Percentiles rank a stretch among this genome's conserved stretches.
Evolutionary conservation across 1,140 invertebrate genomes (phyloP).

Genomic region (Lepidostoma basale): DNA sequence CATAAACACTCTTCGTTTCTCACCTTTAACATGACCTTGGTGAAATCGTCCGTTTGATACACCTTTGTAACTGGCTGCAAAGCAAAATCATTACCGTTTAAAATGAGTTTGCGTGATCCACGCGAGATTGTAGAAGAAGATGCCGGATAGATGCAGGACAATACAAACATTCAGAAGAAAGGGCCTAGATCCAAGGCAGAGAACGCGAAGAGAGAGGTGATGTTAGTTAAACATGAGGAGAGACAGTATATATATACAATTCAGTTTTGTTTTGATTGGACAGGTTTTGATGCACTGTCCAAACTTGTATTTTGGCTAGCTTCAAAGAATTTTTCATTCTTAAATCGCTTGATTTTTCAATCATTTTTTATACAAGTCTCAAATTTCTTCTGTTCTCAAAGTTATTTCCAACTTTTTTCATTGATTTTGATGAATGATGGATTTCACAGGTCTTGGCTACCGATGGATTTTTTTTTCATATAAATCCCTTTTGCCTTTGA

Average conservation of each 20-base stretch:
- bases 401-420: no score
- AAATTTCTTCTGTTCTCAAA: no score
- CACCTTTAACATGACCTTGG: conserved; percentile 44
- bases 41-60: conserved; percentile 40
- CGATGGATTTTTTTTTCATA: no score
- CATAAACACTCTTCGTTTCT: conserved; percentile 25
- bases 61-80: conserved; percentile 42
- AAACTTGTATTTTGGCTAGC: not conserved
- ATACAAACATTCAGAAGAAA: conserved; percentile 7
- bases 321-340: not conserved
- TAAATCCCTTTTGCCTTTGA: no score
- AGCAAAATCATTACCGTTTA: conserved; percentile 21
- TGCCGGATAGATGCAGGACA: conserved; percentile 4
- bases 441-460: no score
- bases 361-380: no score
- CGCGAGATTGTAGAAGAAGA: conserved; percentile 1
- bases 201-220: not conserved
- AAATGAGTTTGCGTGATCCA: not conserved
- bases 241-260: conserved; percentile 16
- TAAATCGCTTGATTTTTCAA: no score
- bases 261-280: not conserved
- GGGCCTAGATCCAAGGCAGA: not conserved
- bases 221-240: conserved; percentile 11
- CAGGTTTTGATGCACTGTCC: not conserved
- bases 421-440: no score